A percentile compares a stretch with the other conserved stretches of the same genome.
These are phyloP conservation scores for Esox masquinongy DNA, from an alignment of 2,797 vertebrate species.

Conservation along the genomic window DNA sequence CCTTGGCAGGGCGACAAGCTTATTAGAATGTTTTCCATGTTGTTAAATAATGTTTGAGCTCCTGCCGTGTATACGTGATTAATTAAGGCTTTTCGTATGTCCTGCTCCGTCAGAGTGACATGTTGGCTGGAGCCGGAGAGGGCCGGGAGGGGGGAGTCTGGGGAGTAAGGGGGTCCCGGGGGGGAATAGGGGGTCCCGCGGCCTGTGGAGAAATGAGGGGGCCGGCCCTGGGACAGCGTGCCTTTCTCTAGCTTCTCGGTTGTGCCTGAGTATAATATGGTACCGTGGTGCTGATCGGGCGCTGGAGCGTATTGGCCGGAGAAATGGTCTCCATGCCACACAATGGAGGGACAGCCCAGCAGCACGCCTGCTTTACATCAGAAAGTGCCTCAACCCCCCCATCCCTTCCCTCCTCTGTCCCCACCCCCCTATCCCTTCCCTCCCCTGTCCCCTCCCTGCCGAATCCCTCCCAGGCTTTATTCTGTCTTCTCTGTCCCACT, in stretches of 20 bases:
- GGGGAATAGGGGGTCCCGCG: constrained; percentile 59
- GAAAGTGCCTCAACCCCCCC: constrained; percentile 72
- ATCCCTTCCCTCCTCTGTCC: background rate
- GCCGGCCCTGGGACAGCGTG: constrained; percentile 57
- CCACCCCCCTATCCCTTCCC: background rate
- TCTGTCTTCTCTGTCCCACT: background rate
- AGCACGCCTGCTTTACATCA: constrained; percentile 80
- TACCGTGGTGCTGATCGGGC: constrained; percentile 47
- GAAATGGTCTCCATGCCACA: constrained; percentile 79
- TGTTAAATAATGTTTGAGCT: constrained; percentile 76
- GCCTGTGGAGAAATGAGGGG: constrained; percentile 68
- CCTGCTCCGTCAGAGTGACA: constrained; percentile 71
- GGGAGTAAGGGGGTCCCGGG: constrained; percentile 51
- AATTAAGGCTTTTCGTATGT: constrained; percentile 75
- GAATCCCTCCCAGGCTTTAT: background rate
- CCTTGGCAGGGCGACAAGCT: constrained; percentile 75
- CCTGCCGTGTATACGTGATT: constrained; percentile 72
- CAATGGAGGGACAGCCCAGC: constrained; percentile 70
- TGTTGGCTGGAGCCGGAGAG: constrained; percentile 43
- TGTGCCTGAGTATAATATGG: constrained; percentile 74
- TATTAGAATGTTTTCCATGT: constrained; percentile 79
- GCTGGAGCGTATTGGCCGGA: constrained; percentile 77
- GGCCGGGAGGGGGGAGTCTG: constrained; percentile 60
- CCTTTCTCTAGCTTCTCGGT: constrained; percentile 76
- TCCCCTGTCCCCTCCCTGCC: background rate